Evolutionary conservation across 2,888 invertebrate species (phyloP).

Genomic region (Choreutis nemorana): DNA sequence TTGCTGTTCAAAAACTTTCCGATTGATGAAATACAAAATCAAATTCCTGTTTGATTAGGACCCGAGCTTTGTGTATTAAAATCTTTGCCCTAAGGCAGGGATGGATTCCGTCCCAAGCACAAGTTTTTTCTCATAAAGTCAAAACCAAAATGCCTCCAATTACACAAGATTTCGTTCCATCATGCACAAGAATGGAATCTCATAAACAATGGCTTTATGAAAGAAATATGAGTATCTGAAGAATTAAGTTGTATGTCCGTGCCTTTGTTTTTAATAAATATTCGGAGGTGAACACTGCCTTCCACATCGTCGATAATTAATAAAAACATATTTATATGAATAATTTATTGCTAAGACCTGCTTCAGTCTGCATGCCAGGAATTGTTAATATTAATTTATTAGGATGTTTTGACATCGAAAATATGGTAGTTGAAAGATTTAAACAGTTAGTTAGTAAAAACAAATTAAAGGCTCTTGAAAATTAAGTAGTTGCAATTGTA

Average conservation of each 20-base stretch:
- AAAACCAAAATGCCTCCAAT: slow-evolving; percentile 42
- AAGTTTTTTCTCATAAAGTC: slow-evolving; percentile 40
- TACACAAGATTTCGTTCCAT: slow-evolving; percentile 48
- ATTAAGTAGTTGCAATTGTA: no score
- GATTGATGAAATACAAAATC: no score
- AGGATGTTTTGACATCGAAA: slow-evolving; percentile 26
- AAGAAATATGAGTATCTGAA: slow-evolving; percentile 51
- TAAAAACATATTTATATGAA: slow-evolving; percentile 47
- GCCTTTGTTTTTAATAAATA: no score
- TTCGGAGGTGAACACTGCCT: no score
- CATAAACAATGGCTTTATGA: slow-evolving; percentile 34
- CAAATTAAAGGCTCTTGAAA: no score
- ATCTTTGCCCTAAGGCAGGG: slow-evolving; percentile 23
- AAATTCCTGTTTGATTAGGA: slow-evolving; percentile 18
- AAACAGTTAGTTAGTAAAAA: no score
- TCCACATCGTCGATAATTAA: slow-evolving; percentile 28
- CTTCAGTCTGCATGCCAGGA: slow-evolving; percentile 23
- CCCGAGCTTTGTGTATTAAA: slow-evolving; percentile 16
- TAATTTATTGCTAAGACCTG: slow-evolving; percentile 35
- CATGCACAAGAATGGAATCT: slow-evolving; percentile 27
- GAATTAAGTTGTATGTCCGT: slow-evolving; percentile 34
- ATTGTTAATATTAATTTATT: slow-evolving; percentile 45
- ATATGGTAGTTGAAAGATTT: no score
- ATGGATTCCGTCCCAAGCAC: slow-evolving; percentile 24
- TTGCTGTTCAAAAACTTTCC: no score